Conservation (phyloP, 2,888 invertebrate genomes). For the Oithona nana region DNA sequence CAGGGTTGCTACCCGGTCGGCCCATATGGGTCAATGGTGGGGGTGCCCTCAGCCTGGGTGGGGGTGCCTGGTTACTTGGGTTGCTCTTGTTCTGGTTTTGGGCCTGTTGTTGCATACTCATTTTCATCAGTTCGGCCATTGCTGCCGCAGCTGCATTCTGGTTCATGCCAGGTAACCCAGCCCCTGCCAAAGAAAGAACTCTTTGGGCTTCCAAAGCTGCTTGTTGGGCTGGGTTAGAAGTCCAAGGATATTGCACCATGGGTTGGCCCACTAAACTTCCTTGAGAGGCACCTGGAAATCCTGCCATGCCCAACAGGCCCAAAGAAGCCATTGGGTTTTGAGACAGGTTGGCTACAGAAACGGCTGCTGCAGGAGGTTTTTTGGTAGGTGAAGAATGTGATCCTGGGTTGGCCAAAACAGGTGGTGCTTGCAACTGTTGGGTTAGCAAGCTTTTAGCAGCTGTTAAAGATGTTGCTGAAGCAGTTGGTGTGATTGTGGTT, state of each 20-base stretch:
- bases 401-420: background rate
- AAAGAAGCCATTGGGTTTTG: background rate
- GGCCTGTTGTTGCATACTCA: background rate
- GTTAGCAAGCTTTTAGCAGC: background rate
- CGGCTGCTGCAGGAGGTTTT: background rate
- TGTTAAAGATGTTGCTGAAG: background rate
- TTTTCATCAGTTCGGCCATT: background rate
- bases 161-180: background rate
- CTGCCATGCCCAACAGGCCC: background rate
- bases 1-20: background rate
- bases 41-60: constrained; percentile 1
- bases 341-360: background rate
- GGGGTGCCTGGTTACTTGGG: background rate
- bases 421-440: constrained; percentile 16
- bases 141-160: background rate
- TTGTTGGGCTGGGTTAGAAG: background rate
- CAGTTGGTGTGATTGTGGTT: background rate
- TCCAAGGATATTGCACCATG: background rate
- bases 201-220: background rate
- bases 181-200: background rate
- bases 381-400: background rate
- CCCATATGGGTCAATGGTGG: constrained; percentile 16
- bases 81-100: background rate
- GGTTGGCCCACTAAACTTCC: too few species aligned
- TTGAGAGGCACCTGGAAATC: background rate